A percentile compares a stretch with the other conserved stretches of the same genome.
Conservation (phyloP, 2,797 vertebrate species). For the Limosa lapponica region DNA sequence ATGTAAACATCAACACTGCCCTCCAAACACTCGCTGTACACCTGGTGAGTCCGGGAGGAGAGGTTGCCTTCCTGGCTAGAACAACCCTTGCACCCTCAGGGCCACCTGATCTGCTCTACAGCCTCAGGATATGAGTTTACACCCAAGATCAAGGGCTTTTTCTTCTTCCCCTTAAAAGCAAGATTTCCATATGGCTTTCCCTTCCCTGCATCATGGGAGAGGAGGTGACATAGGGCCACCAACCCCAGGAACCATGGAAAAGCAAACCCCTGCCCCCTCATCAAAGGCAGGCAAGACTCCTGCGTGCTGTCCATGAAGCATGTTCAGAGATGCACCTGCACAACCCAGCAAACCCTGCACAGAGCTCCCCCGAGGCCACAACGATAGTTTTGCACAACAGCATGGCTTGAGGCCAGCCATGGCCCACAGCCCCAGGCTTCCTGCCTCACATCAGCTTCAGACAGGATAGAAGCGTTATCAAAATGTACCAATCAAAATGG, state of each 20-base stretch:
- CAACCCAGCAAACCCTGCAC: not conserved
- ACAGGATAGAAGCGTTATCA: not conserved
- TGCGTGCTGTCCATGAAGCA: fast-evolving
- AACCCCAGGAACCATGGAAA: not conserved
- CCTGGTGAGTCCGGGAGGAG: not conserved
- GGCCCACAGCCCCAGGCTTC: not conserved
- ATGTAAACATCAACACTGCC: not conserved
- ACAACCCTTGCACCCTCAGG: not conserved
- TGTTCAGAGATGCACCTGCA: not conserved
- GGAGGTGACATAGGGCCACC: fast-evolving
- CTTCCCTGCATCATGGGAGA: not conserved
- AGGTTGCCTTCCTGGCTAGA: not conserved
- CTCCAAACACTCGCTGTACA: not conserved
- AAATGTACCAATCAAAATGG: not conserved
- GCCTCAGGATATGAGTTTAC: not conserved
- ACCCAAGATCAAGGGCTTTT: not conserved
- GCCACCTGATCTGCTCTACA: not conserved
- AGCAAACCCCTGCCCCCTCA: not conserved
- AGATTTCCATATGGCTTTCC: not conserved
- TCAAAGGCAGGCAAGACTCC: not conserved
- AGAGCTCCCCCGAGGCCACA: not conserved
- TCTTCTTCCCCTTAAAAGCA: not conserved
- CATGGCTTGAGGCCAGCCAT: not conserved
- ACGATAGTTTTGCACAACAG: not conserved
- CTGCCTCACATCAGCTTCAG: not conserved